Evolutionary conservation across 2,113 vertebrate species (phyloP), one percentile per base, ranked within the genome.

Genomic region (Eudyptes chrysolophus): DNA sequence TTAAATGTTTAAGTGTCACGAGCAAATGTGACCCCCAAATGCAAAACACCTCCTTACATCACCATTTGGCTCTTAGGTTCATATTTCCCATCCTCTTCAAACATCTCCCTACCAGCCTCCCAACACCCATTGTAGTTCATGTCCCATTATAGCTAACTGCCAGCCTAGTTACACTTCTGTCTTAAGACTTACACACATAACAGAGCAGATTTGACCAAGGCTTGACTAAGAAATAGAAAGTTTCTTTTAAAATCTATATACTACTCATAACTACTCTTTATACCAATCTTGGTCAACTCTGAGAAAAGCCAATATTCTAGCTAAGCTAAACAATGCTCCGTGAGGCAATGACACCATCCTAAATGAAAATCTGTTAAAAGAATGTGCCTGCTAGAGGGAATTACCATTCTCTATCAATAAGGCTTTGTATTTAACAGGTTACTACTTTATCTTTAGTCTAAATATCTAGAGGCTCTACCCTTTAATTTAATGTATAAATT

Each of bases 401-500:
- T 70, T 81, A 20, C 19, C 49, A 46, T 89, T 94, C 46, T 58
- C 24, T 92, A 69, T 85, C 54, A 87, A 60, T 81, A 57, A 85
- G 25, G 3, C 20, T 95, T 93, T 83, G 16, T 25, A 94, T 80
- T 94, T 93, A 97, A 51, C 17, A 94, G 61, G 24, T 81, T 92
- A 64, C 44, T 70, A 68, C 85, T 97, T 97, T 95, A 84, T 92
- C 64, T 84, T 94, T 82, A 88, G 17, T 69, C 49, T 84, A 65
- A 97, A 95, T 79, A 96, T 90, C 77, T 89, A 83, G 54, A 97
- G 51, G 69, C 16, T 79, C 26, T 95, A 78, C n/a, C 18, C 44
- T 89, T 96, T 96, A 96, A 95, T 83, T 96, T 92, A 97, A 92
- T 87, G 48, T 91, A 84, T 85, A 88, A 94, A 97, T 97, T 96